Evolutionary conservation across 2,888 invertebrate genomes (phyloP).

Genomic region (Trilocha varians): DNA sequence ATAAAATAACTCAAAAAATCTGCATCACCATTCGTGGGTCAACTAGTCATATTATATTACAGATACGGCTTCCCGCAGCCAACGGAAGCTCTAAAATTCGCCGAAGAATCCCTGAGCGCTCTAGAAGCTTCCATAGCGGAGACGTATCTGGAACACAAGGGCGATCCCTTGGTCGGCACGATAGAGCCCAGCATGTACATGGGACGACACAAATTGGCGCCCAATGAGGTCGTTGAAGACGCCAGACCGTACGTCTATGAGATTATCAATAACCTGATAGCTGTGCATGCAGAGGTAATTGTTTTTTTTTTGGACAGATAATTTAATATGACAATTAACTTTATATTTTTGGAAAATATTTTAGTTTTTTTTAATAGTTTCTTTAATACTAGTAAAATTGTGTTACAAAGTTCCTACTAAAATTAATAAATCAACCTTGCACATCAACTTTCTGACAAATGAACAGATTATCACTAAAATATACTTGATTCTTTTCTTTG

Average conservation of each 20-base stretch:
- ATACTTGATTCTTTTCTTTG: too few species aligned
- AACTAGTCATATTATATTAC: constrained; percentile 14
- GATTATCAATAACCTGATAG: constrained; percentile 85
- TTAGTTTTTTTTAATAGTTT: too few species aligned
- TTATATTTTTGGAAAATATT: too few species aligned
- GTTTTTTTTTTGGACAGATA: too few species aligned
- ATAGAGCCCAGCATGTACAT: constrained; percentile 97
- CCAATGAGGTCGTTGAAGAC: constrained; percentile 82
- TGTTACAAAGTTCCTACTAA: too few species aligned
- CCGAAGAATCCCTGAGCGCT: constrained; percentile 75
- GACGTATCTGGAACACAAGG: constrained; percentile 90
- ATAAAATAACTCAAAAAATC: too few species aligned
- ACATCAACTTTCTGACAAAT: too few species aligned
- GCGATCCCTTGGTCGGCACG: constrained; percentile 95
- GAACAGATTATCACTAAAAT: too few species aligned
- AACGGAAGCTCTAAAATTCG: constrained; percentile 78
- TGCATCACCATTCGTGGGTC: too few species aligned
- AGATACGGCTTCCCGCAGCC: constrained; percentile 84
- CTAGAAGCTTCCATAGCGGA: constrained; percentile 80
- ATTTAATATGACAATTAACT: too few species aligned
- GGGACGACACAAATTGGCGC: constrained; percentile 89
- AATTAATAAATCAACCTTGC: too few species aligned
- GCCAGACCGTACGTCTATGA: constrained; percentile 92
- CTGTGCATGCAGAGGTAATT: constrained; percentile 86
- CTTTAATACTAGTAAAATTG: too few species aligned